Percentiles rank a stretch among this genome's conserved stretches.
Conservation (phyloP, 2,888 invertebrate genomes). For the Parelbella ahira region DNA sequence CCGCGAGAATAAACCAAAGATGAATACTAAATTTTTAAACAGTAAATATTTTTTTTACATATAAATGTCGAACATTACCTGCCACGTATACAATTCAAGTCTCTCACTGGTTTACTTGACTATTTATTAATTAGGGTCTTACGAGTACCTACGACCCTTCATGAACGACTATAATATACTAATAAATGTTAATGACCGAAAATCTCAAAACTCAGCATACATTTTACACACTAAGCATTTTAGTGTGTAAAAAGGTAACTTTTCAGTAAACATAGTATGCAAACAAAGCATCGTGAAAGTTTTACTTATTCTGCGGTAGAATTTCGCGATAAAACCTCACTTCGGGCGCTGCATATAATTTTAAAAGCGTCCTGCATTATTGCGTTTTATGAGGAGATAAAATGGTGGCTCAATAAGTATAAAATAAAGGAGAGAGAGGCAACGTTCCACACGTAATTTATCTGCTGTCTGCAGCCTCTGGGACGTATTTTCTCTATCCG, state of each 20-base stretch:
- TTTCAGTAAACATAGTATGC: constrained; percentile 4
- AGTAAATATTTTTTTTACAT: too few species aligned
- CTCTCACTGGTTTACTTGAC: too few species aligned
- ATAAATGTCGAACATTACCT: too few species aligned
- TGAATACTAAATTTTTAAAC: constrained; percentile 17
- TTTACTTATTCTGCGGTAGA: constrained; percentile 28
- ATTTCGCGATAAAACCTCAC: constrained; percentile 32
- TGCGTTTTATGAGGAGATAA: constrained; percentile 61
- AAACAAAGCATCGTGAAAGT: constrained; percentile 11
- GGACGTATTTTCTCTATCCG: constrained; percentile 34
- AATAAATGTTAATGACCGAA: too few species aligned
- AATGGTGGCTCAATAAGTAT: constrained; percentile 66
- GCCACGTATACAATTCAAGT: too few species aligned
- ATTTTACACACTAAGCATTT: constrained; percentile 2
- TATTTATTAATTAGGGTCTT: too few species aligned
- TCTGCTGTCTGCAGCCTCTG: constrained; percentile 33
- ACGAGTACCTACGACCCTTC: too few species aligned
- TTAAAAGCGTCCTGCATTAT: constrained; percentile 59
- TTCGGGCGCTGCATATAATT: constrained; percentile 45
- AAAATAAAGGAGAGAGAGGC: constrained; percentile 56
- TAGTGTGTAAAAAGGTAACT: too few species aligned
- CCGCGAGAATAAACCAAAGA: constrained; percentile 17
- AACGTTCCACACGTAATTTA: constrained; percentile 37
- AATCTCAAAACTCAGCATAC: neutral
- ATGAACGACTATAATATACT: too few species aligned